phyloP scores from a whole-genome alignment of 2,113 vertebrate species.

The Haemorhous mexicanus region DNA sequence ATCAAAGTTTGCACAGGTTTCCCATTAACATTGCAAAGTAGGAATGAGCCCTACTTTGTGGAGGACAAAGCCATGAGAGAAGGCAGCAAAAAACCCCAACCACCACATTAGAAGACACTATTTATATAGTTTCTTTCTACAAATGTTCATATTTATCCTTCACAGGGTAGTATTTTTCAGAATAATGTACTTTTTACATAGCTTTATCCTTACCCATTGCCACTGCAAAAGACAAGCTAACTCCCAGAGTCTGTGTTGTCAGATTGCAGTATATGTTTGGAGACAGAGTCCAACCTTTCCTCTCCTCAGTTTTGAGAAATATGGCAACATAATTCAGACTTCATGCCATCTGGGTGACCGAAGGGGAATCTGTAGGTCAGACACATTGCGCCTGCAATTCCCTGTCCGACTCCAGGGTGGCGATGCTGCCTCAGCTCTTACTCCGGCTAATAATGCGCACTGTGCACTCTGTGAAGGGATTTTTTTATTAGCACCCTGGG shows the following conservation, averaged over 20 bases:
- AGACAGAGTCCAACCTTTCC: not conserved
- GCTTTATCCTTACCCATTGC: not conserved
- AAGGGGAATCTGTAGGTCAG: not conserved
- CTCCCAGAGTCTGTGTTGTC: not conserved
- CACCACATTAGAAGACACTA: not conserved
- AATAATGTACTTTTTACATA: not conserved
- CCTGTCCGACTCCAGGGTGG: not conserved
- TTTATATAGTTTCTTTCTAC: not conserved
- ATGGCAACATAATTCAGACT: not conserved
- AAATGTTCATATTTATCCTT: not conserved
- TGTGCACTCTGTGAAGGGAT: not conserved
- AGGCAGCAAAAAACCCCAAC: rapidly evolving
- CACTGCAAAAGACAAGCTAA: not conserved
- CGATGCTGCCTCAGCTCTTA: not conserved
- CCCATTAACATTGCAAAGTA: not conserved
- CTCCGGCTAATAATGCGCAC: not conserved
- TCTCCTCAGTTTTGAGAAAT: not conserved
- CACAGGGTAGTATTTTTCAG: not conserved
- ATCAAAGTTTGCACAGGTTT: not conserved
- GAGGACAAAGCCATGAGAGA: not conserved
- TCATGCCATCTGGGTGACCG: not conserved
- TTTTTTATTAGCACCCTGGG: not conserved
- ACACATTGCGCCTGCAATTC: not conserved
- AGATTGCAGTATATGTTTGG: not conserved
- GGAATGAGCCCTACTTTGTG: not conserved